Base-by-base conservation (phyloP, 2,797 vertebrate species). In the Knipowitschia caucasica region DNA sequence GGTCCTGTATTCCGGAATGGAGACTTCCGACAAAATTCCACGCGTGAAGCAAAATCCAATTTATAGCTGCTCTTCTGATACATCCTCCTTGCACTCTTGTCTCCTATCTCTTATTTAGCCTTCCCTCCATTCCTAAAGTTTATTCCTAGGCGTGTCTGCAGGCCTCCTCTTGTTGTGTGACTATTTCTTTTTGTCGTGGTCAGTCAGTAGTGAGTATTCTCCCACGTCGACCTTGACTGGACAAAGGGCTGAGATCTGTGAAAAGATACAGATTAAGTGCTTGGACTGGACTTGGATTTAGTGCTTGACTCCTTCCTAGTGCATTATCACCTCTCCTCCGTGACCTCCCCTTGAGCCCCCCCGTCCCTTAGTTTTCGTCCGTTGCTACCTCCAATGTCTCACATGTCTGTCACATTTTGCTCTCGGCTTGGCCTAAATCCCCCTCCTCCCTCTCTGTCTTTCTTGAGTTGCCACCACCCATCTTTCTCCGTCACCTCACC, bases 1-100 rank as follows among this genome's bases (percentile, higher is more conserved):
- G 25, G 67, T 80, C 74, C 75, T 4, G 53, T 83, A 84, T 81
- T 83, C 76, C 77, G 0, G 76, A 60, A 65, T 46, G 40, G 63
- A 78, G 71, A 67, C 56, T 4, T 58, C 5, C 54, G 36, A 54
- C 56, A 63, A 26, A 71, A 62, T 72, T 75, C 71, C 81, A 77
- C 70, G 62, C 68, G 78, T 72, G 9, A 43, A 44, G 73, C 34
- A 39, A 76, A 82, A 85, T 87, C 81, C 82, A 53, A 53, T 85
- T 80, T 53, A 38, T 73, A 57, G 25, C 3, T 40, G 66, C 50
- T 51, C 60, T 47, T 65, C 53, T 45, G 27, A 54, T 26, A 21
- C 25, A 53, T 6, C 18, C 36, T 34, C 38, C 51, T 31, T 33
- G 17, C n/a, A 45, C 14, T 8, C 14, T 24, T 20, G 44, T 46